Percentiles rank a stretch among this genome's conserved stretches.
phyloP scores from a whole-genome alignment of 2,888 invertebrate species.

The Heliconius charithonia region DNA sequence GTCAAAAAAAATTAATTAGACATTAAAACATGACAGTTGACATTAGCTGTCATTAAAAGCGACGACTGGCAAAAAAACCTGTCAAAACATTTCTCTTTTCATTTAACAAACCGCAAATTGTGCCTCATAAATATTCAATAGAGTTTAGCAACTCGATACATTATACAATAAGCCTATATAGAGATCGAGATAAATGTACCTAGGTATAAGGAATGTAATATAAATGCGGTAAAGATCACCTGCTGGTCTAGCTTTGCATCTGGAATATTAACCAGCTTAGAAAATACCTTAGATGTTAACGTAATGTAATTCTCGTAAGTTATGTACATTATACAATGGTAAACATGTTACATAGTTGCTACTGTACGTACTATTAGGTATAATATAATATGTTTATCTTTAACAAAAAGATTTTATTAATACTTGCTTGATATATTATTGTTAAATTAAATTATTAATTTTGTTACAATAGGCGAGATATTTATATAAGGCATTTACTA shows the following conservation, averaged over 20 bases:
- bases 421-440: neutral
- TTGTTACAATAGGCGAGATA: too few relatives aligned
- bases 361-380: neutral
- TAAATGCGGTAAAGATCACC: constrained; percentile 62
- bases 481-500: too few relatives aligned
- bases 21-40: constrained; percentile 8
- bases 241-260: constrained; percentile 48
- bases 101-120: constrained; percentile 32
- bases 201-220: constrained; percentile 57
- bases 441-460: too few relatives aligned
- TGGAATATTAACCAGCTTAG: constrained; percentile 43
- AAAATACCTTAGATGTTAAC: constrained; percentile 24
- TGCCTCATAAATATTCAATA: constrained; percentile 35
- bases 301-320: constrained; percentile 28
- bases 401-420: neutral
- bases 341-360: neutral
- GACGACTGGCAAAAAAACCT: constrained; percentile 21
- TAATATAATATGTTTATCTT: neutral
- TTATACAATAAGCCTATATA: constrained; percentile 31
- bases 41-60: constrained; percentile 20
- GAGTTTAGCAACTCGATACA: constrained; percentile 32
- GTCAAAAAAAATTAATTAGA: neutral
- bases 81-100: constrained; percentile 34
- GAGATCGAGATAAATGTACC: constrained; percentile 31
- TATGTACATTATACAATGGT: constrained; percentile 22